Evolutionary conservation across 2,113 vertebrate species (phyloP).

Genomic region (Dasypus novemcinctus): DNA sequence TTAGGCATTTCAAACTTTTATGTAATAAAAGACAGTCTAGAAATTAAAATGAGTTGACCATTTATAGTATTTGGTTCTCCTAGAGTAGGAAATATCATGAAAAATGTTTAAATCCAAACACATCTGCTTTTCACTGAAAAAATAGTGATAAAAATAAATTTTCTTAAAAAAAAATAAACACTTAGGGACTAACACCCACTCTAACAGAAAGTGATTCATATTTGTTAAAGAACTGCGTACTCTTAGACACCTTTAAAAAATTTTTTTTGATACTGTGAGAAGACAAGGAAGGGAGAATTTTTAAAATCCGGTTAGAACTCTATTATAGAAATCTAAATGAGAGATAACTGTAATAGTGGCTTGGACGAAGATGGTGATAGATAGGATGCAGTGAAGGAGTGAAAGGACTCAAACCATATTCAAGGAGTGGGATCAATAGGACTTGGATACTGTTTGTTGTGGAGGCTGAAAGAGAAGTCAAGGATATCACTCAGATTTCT

Average conservation of each 20-base stretch:
- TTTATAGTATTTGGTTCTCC: slow-evolving; percentile 51
- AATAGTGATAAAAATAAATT: slow-evolving; percentile 54
- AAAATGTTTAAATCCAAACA: slow-evolving; percentile 60
- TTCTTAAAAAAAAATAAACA: slow-evolving; percentile 57
- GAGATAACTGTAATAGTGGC: background rate
- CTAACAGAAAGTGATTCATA: slow-evolving; percentile 42
- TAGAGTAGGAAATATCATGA: slow-evolving; percentile 32
- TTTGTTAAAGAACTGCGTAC: slow-evolving; percentile 48
- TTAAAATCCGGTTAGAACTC: background rate
- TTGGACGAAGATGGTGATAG: background rate
- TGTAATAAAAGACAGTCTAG: slow-evolving; percentile 32
- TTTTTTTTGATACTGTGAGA: background rate
- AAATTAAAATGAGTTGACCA: slow-evolving; percentile 50
- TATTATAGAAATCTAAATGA: background rate
- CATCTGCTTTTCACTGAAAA: slow-evolving; percentile 54
- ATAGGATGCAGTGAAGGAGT: background rate
- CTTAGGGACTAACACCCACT: slow-evolving; percentile 41
- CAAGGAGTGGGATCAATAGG: background rate
- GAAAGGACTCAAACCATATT: background rate
- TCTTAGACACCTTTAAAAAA: background rate
- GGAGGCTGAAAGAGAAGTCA: background rate
- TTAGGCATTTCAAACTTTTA: slow-evolving; percentile 51
- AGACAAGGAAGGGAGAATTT: background rate
- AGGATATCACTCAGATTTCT: background rate
- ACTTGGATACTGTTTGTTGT: background rate